phyloP scores from a whole-genome alignment of 2,888 invertebrate genomes.

The Nysson spinosus region DNA sequence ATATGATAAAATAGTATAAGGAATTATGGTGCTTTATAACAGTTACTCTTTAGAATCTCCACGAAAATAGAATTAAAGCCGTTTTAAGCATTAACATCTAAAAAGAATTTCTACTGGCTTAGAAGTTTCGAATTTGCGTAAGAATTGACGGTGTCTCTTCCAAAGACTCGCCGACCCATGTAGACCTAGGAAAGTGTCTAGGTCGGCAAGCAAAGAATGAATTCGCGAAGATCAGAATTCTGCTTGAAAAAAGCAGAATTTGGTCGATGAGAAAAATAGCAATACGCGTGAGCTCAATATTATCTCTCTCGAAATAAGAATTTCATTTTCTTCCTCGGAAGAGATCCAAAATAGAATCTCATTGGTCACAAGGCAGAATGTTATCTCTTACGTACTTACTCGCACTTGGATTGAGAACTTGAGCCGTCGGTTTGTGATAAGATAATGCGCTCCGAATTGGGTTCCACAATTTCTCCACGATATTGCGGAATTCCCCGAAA shows the following conservation, averaged over 20 bases:
- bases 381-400: slow-evolving; percentile 35
- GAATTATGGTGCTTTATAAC: too few relatives aligned
- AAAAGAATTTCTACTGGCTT: too few relatives aligned
- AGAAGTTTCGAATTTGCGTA: too few relatives aligned
- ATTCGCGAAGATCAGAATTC: slow-evolving; percentile 20
- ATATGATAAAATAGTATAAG: too few relatives aligned
- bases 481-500: background rate
- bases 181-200: slow-evolving; percentile 12
- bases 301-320: slow-evolving; percentile 51
- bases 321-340: slow-evolving; percentile 46
- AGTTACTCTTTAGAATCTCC: too few relatives aligned
- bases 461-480: background rate
- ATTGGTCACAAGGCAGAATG: slow-evolving; percentile 47
- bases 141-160: too few relatives aligned
- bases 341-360: slow-evolving; percentile 47
- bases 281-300: slow-evolving; percentile 47
- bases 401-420: slow-evolving; percentile 29
- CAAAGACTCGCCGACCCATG: too few relatives aligned
- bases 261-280: slow-evolving; percentile 49
- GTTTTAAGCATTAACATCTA: too few relatives aligned
- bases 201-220: slow-evolving; percentile 24
- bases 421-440: slow-evolving; percentile 40
- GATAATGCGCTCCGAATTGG: slow-evolving; percentile 39
- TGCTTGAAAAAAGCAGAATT: slow-evolving; percentile 13
- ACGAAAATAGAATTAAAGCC: too few relatives aligned